phyloP scores from a whole-genome alignment of 2,797 vertebrate genomes.

The Synaphobranchus kaupii region DNA sequence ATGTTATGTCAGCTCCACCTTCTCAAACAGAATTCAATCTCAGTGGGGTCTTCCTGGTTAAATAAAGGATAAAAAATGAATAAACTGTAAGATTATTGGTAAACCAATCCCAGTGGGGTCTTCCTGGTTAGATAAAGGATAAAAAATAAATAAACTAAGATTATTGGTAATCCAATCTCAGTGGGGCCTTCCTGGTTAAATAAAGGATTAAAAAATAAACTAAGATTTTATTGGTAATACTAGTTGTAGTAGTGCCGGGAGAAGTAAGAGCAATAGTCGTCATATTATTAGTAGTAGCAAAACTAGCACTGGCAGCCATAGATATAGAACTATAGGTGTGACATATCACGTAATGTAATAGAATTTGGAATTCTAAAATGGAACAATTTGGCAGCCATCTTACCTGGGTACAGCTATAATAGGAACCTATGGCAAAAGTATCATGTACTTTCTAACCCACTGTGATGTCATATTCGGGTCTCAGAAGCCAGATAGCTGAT shows the following conservation, averaged over 20 bases:
- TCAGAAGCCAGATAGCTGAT: too few species aligned
- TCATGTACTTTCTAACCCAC: too few species aligned
- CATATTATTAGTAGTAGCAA: background rate
- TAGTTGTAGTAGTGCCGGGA: background rate
- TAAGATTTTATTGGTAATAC: background rate
- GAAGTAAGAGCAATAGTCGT: background rate
- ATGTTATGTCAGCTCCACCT: background rate
- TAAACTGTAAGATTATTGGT: background rate
- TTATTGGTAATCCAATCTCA: background rate
- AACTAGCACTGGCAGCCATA: background rate
- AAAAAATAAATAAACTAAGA: background rate
- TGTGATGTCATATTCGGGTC: too few species aligned
- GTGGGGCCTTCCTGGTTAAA: background rate
- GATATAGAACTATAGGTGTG: too few species aligned
- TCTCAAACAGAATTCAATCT: background rate
- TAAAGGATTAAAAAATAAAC: background rate
- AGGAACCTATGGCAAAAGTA: too few species aligned
- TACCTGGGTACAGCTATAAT: too few species aligned
- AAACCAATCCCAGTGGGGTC: background rate
- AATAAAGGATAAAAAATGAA: background rate
- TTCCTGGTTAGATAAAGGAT: background rate
- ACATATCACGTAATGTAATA: too few species aligned
- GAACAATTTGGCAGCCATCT: too few species aligned
- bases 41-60: background rate
- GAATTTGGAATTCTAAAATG: too few species aligned